Evolutionary conservation across 2,888 invertebrate species (phyloP).

Genomic region (Ariolimax columbianus): DNA sequence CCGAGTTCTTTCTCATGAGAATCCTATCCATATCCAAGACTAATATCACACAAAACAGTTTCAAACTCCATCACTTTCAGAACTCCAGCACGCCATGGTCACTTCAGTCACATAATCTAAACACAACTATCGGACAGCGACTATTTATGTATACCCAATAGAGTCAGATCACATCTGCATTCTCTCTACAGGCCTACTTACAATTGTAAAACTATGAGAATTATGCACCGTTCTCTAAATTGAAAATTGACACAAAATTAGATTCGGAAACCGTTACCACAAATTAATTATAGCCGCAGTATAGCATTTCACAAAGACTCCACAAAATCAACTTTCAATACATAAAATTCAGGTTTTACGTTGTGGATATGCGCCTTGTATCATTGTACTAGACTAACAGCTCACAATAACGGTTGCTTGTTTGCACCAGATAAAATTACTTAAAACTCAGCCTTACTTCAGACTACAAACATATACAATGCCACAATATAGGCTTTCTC

Average conservation of each 20-base stretch:
- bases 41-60: neutral
- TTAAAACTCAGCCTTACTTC: no score
- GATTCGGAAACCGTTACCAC: neutral
- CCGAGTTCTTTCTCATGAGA: constrained; percentile 41
- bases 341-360: neutral
- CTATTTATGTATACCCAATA: no score
- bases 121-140: neutral
- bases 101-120: neutral
- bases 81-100: neutral
- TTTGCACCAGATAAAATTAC: neutral
- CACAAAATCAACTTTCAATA: neutral
- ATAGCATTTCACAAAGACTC: neutral
- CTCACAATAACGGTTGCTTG: neutral
- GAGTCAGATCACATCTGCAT: no score
- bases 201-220: no score
- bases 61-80: neutral
- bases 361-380: neutral
- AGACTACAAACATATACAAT: neutral
- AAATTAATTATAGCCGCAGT: neutral
- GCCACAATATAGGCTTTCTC: neutral
- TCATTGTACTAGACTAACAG: neutral
- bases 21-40: constrained; percentile 36
- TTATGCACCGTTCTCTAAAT: no score
- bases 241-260: neutral
- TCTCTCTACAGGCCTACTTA: no score